Percentiles rank a stretch among this genome's conserved stretches.
Conservation (phyloP, 2,113 vertebrate genomes). For the Prinia subflava region DNA sequence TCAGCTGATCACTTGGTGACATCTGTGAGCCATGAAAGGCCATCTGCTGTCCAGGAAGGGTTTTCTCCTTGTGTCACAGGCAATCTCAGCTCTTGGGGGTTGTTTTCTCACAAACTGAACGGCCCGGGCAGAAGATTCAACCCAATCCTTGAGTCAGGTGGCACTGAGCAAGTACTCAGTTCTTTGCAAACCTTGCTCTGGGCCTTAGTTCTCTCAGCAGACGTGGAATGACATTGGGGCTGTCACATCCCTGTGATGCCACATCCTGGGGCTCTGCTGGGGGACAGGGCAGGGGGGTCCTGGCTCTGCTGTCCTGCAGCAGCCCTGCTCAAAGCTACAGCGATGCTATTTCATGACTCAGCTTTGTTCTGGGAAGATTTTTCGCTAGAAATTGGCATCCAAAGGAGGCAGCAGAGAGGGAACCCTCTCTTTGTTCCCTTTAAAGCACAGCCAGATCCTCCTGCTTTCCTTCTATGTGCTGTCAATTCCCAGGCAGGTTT, state of each 20-base stretch:
- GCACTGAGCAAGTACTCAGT: background rate
- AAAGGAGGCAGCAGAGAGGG: background rate
- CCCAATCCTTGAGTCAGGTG: background rate
- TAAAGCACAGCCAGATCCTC: background rate
- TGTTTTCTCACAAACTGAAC: background rate
- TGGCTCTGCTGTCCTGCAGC: background rate
- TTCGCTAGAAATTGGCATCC: background rate
- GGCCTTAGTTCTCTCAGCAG: background rate
- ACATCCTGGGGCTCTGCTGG: background rate
- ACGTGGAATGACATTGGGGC: background rate
- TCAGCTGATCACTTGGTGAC: background rate
- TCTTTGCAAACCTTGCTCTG: background rate
- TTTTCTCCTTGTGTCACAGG: background rate
- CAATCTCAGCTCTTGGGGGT: background rate
- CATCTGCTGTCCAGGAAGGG: background rate
- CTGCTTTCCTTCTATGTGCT: rapidly evolving
- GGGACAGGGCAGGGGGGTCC: rapidly evolving
- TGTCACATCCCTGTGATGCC: background rate
- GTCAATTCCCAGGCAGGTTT: background rate
- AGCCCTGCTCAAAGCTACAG: background rate
- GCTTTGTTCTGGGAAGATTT: background rate
- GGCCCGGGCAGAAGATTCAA: background rate
- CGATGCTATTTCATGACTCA: rapidly evolving
- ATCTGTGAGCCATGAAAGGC: background rate
- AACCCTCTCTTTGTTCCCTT: background rate